These are phyloP conservation scores for Eupeodes luniger DNA, from an alignment of 2,888 invertebrate genomes.

Conservation along the genomic window DNA sequence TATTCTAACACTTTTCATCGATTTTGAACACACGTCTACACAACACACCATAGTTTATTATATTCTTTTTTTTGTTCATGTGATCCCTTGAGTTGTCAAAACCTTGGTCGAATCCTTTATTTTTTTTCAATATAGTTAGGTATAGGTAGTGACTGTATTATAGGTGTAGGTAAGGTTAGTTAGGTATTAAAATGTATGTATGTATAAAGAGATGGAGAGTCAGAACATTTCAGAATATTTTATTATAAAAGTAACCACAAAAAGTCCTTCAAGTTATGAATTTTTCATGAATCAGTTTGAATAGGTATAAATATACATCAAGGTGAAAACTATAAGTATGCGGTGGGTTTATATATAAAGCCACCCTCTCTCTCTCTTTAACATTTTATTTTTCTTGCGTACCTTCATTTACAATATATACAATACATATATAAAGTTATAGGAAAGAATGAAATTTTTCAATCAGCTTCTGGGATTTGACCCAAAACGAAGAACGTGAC, in stretches of 20 bases:
- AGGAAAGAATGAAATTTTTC: conserved; percentile 51
- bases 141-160: background rate
- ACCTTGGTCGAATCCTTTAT: conserved; percentile 21
- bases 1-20: conserved; percentile 71
- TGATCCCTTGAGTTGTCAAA: conserved; percentile 32
- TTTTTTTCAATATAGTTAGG: background rate
- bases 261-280: conserved; percentile 72
- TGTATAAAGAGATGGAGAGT: background rate
- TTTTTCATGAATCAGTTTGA: conserved; percentile 68
- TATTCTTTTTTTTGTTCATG: background rate
- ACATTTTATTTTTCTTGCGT: background rate
- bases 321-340: conserved; percentile 63
- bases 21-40: conserved; percentile 35
- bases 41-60: background rate
- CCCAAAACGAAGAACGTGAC: conserved; percentile 54
- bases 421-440: no score
- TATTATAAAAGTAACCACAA: conserved; percentile 71
- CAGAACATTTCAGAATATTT: conserved; percentile 72
- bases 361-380: background rate
- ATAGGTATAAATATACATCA: background rate
- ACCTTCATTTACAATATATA: no score
- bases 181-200: background rate
- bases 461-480: conserved; percentile 46
- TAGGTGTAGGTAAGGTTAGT: no score
- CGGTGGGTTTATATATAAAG: background rate